These are phyloP conservation scores for Oppia nitens DNA, from an alignment of 1,140 invertebrate genomes.

Conservation along the genomic window DNA sequence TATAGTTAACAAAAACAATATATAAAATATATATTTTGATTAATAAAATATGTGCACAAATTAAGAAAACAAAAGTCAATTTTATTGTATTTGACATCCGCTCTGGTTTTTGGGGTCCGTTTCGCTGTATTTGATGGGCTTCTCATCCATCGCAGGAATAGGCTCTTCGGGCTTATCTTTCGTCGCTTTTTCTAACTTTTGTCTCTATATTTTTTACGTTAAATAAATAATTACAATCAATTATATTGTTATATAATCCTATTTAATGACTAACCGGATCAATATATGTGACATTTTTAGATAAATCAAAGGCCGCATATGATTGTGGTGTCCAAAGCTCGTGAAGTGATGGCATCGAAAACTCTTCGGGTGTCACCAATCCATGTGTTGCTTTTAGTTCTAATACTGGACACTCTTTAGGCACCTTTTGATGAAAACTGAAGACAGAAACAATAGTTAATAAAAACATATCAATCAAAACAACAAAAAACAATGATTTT, in stretches of 20 bases:
- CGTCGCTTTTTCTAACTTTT: slow-evolving; percentile 23
- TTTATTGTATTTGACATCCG: slow-evolving; percentile 37
- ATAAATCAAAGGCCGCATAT: slow-evolving; percentile 39
- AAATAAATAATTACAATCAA: slow-evolving; percentile 2
- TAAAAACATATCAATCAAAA: slow-evolving; percentile 2
- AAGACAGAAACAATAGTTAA: slow-evolving; percentile 15
- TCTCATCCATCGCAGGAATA: slow-evolving; percentile 46
- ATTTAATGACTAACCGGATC: neutral
- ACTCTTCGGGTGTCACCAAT: slow-evolving; percentile 45
- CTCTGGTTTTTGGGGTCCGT: slow-evolving; percentile 45
- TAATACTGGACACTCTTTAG: slow-evolving; percentile 40
- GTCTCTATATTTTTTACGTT: neutral
- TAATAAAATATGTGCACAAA: too few species aligned
- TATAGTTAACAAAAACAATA: too few species aligned
- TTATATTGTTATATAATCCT: neutral
- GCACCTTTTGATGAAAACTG: slow-evolving; percentile 50
- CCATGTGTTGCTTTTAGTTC: slow-evolving; percentile 50
- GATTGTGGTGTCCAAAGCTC: slow-evolving; percentile 39
- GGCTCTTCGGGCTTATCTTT: slow-evolving; percentile 34
- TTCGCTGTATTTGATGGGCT: slow-evolving; percentile 38
- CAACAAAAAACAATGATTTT: neutral
- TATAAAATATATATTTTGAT: too few species aligned
- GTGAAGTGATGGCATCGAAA: slow-evolving; percentile 35
- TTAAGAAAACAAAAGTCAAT: too few species aligned
- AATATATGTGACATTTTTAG: slow-evolving; percentile 17